Evolutionary conservation across 37 sponge, comb jelly and placozoan species (phyloP).

Genomic region (Petrosia ficiformis): DNA sequence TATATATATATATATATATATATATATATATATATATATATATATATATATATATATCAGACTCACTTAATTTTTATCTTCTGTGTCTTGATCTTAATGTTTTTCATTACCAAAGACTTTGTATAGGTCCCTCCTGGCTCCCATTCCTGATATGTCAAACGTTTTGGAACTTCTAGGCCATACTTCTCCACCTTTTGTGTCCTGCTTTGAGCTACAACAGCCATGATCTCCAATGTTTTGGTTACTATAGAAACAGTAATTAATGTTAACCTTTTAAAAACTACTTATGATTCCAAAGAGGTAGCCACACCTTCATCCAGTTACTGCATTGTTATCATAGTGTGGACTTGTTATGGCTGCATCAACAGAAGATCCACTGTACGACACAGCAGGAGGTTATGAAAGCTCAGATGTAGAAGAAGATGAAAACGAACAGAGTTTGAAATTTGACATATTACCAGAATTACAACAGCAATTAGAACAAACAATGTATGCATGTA

Average conservation of each 20-base stretch:
- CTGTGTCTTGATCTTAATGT: conserved; percentile 83
- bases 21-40: too few species aligned
- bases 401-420: too few species aligned
- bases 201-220: not conserved
- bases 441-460: not conserved
- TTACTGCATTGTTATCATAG: not conserved
- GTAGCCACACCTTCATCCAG: conserved; percentile 5
- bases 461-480: not conserved
- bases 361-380: too few species aligned
- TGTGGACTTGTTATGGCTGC: not conserved
- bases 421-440: not conserved
- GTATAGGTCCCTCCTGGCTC: conserved; percentile 98
- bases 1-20: too few species aligned
- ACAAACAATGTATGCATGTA: not conserved
- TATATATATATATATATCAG: not conserved
- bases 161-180: conserved; percentile 70
- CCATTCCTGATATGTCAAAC: conserved; percentile 82
- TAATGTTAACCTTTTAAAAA: too few species aligned
- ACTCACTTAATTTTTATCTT: conserved; percentile 82
- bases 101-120: conserved; percentile 79
- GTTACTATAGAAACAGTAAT: not conserved
- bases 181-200: conserved; percentile 12
- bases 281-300: not conserved
- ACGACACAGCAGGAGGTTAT: too few species aligned
- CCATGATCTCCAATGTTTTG: not conserved